Base-by-base conservation (phyloP, 2,888 invertebrate genomes). In the Scaeva pyrastri region DNA sequence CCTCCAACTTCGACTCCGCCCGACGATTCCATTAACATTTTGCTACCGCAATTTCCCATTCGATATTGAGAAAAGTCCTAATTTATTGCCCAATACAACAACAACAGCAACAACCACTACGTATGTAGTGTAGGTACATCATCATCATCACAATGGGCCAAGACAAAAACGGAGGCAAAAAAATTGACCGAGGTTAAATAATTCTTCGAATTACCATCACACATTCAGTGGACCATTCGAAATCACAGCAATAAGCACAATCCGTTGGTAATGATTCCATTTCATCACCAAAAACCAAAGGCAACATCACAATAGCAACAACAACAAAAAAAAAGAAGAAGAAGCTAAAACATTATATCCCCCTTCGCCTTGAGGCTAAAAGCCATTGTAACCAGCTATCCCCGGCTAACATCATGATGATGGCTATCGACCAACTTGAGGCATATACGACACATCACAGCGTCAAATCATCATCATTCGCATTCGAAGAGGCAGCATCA, bases 161-260 rank as follows among this genome's bases (percentile, higher is more conserved):
- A 58, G n/a, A 19, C 39, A 14, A 41, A 36, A 45, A 2, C 7
- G 26, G 16, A 64, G 70, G 48, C 14, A 45, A 11, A 31, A 7
- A 41, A 58, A 50, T 26, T 66, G 66, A 48, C 56, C 39, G 23
- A 41, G 55, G 58, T 50, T 12, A 75, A 79, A 74, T 75, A 75
- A 60, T 66, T 79, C 71, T 21, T 39, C 41, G 52, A 68, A 70
- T 56, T 64, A 73, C 75, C 43, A 52, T 45, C 73, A 21, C 74
- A 19, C 56, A 56, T 71, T 64, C 23, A 43, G 62, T 43, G 16
- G 74, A 23, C 31, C 50, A 36, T 55, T 80, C 71, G 43, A 66
- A 84, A 80, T 64, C 79, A 79, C 74, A 71, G 58, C 71, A 62
- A 56, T 84, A 58, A 71, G 84, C 74, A 58, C 56, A 83, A 73